A percentile compares a stretch with the other conserved stretches of the same genome.
phyloP scores from a whole-genome alignment of 2,888 invertebrate species.

The Drosophila dives region DNA sequence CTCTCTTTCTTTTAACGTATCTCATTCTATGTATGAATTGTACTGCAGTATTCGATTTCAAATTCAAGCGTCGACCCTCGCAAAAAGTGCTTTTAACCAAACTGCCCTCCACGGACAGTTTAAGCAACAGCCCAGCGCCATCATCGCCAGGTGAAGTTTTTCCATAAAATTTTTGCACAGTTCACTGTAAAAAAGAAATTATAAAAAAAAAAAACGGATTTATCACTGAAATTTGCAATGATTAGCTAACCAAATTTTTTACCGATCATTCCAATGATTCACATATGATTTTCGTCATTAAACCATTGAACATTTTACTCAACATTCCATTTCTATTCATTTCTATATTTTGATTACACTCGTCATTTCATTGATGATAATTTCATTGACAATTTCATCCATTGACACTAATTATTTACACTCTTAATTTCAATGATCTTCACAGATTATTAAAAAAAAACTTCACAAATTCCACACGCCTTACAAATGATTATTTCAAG shows the following conservation, averaged over 20 bases:
- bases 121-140: constrained; percentile 87
- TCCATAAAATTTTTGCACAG: constrained; percentile 45
- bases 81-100: constrained; percentile 86
- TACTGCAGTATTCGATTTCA: constrained; percentile 83
- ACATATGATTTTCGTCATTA: background rate
- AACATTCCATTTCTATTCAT: background rate
- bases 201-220: background rate
- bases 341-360: background rate
- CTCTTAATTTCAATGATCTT: background rate
- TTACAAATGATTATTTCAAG: background rate
- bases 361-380: background rate
- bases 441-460: background rate
- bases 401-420: constrained; percentile 8
- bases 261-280: constrained; percentile 12
- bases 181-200: constrained; percentile 22
- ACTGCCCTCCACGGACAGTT: constrained; percentile 87
- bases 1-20: constrained; percentile 36
- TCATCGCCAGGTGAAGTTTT: constrained; percentile 86
- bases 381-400: constrained; percentile 13
- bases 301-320: background rate
- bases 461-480: background rate
- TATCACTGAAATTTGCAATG: background rate
- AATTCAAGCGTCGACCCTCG: constrained; percentile 85
- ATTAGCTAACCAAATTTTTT: constrained; percentile 1
- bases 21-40: constrained; percentile 53